Evolutionary conservation across 2,113 vertebrate genomes (phyloP).

Genomic region (Petrocephalus zakoni): DNA sequence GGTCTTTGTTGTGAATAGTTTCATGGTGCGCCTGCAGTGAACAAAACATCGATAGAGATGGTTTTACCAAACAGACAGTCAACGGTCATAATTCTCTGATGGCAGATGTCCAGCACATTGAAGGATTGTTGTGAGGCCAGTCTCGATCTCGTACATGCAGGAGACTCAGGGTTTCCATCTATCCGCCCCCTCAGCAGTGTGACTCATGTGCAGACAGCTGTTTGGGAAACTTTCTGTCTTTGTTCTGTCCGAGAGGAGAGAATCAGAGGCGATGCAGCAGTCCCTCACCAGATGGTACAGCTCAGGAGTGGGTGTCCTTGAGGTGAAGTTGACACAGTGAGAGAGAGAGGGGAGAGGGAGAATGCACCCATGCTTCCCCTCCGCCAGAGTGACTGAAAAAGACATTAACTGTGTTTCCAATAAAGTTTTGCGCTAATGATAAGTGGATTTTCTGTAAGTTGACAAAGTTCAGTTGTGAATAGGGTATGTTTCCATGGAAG

Average conservation of each 20-base stretch:
- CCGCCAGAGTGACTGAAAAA: background rate
- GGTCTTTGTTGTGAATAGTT: background rate
- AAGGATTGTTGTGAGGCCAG: background rate
- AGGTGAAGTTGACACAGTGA: background rate
- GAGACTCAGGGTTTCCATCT: constrained; percentile 23
- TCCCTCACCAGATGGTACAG: constrained; percentile 15
- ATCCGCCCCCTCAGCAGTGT: constrained; percentile 8
- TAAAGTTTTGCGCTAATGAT: background rate
- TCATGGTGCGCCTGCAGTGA: background rate
- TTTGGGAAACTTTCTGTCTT: constrained; percentile 21
- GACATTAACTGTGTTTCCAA: background rate
- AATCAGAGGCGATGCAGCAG: background rate
- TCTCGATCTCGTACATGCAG: background rate
- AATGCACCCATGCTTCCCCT: background rate
- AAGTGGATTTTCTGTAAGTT: background rate
- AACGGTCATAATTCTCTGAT: background rate
- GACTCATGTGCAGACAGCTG: constrained; percentile 18
- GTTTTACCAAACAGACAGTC: background rate
- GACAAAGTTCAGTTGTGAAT: background rate
- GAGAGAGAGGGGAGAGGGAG: background rate
- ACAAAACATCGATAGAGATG: background rate
- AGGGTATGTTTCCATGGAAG: background rate
- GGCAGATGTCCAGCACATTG: background rate
- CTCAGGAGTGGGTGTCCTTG: background rate
- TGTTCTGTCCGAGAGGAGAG: constrained; percentile 7